Evolutionary conservation across 2,113 vertebrate genomes (phyloP).

Genomic region (Tricholaema leucomelas): DNA sequence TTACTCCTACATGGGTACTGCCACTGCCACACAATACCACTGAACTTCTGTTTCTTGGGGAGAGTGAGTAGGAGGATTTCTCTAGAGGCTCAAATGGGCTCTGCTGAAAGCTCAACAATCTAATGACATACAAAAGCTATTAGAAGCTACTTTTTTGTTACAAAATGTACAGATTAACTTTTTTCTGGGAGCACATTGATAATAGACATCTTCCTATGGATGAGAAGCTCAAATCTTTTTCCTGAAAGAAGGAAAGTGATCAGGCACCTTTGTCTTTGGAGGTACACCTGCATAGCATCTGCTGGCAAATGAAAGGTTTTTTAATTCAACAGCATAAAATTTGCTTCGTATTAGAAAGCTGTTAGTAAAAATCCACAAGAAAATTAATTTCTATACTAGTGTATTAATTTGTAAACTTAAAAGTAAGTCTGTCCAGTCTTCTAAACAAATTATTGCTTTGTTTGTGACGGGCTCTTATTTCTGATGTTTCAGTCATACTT

Average conservation of each 20-base stretch:
- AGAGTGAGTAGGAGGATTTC: slow-evolving; percentile 29
- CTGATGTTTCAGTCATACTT: not conserved
- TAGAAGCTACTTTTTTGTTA: not conserved
- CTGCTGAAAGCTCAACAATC: not conserved
- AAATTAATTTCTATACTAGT: not conserved
- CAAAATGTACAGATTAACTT: not conserved
- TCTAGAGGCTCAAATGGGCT: not conserved
- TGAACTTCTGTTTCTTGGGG: not conserved
- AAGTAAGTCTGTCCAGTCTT: not conserved
- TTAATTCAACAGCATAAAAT: not conserved
- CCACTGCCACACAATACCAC: not conserved
- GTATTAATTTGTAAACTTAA: not conserved
- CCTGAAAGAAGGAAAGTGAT: not conserved
- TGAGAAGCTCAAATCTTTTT: not conserved
- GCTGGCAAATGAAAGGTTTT: not conserved
- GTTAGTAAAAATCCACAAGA: not conserved
- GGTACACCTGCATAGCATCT: not conserved
- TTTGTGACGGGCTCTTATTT: not conserved
- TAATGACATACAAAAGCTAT: not conserved
- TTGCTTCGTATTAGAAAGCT: not conserved
- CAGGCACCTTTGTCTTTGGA: not conserved
- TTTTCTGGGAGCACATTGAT: not conserved
- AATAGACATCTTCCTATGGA: not conserved
- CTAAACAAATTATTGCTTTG: not conserved
- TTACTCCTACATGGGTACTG: not conserved